Conservation (phyloP, 2,113 vertebrate species). For the Rhizomys pruinosus region DNA sequence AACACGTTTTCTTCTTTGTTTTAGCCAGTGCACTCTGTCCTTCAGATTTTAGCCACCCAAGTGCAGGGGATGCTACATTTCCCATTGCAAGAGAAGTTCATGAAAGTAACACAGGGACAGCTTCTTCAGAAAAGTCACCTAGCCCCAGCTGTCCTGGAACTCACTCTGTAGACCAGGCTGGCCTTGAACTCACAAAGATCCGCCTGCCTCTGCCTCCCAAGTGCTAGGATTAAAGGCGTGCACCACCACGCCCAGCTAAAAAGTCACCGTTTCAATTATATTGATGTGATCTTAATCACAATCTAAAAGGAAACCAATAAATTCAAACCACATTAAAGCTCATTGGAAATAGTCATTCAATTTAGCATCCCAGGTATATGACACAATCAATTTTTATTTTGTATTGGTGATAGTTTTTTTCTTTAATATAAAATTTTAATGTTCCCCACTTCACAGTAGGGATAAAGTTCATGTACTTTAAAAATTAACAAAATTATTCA, state of each 20-base stretch:
- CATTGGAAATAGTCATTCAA: neutral
- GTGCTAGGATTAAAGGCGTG: no score
- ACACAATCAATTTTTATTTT: neutral
- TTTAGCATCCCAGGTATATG: accelerated
- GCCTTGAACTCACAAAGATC: no score
- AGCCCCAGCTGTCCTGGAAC: no score
- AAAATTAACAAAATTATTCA: neutral
- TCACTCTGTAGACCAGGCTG: no score
- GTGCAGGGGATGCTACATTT: neutral
- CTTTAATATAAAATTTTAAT: neutral
- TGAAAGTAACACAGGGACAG: neutral
- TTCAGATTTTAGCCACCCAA: neutral
- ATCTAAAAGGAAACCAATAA: neutral
- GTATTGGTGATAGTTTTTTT: neutral
- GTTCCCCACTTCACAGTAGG: neutral
- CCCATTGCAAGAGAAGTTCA: neutral
- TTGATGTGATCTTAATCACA: neutral
- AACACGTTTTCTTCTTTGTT: neutral
- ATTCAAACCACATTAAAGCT: neutral
- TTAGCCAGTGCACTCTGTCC: neutral
- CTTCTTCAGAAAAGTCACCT: neutral
- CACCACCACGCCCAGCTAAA: no score
- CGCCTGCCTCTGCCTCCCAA: no score
- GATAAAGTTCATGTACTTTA: neutral
- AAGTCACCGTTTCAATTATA: neutral